Base-by-base conservation (phyloP, 1,140 invertebrate genomes). In the Eumeta japonica region DNA sequence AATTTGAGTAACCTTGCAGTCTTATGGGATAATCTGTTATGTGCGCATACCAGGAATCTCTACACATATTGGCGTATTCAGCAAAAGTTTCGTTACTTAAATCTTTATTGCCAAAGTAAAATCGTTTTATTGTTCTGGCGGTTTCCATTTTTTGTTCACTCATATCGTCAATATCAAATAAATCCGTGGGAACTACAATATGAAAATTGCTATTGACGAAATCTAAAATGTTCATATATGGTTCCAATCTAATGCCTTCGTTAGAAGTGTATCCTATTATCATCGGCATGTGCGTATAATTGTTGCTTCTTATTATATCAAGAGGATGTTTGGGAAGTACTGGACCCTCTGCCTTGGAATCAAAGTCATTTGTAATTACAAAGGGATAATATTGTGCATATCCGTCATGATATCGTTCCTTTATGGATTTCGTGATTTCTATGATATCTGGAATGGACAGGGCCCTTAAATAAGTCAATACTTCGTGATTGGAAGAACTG, bases 331-430 rank as follows among this genome's bases (percentile, higher is more conserved):
- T 11, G 11, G 28, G 28, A 4, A 29, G 4, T 7, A 11, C 13
- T 29, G 10, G 10, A 3, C 4, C 4, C 10, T 7, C 4, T n/a
- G n/a, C n/a, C n/a, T n/a, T n/a, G n/a, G n/a, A n/a, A n/a, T n/a
- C n/a, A n/a, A n/a, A n/a, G 11, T 29, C 28, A n/a, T 11, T 10
- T 29, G 28, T 29, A 29, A 29, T 4, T n/a, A 11, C 4, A 11
- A n/a, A 29, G 10, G 28, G 28, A 11, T 29, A 29, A 11, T 29
- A 29, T 11, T 4, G 10, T 38, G 14, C 14, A 41, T 42, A 17
- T 48, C 29, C 12, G 34, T 38, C 36, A 15, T 43, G 27, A 37
- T 40, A 49, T 55, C 40, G 48, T 62, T 58, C 18, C 11, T 38
- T 29, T 7, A 29, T 11, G 13, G 10, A 4, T 29, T 3, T 4